Conservation (phyloP, 64 coral and sea anemone genomes). For the Stichodactyla helianthus region DNA sequence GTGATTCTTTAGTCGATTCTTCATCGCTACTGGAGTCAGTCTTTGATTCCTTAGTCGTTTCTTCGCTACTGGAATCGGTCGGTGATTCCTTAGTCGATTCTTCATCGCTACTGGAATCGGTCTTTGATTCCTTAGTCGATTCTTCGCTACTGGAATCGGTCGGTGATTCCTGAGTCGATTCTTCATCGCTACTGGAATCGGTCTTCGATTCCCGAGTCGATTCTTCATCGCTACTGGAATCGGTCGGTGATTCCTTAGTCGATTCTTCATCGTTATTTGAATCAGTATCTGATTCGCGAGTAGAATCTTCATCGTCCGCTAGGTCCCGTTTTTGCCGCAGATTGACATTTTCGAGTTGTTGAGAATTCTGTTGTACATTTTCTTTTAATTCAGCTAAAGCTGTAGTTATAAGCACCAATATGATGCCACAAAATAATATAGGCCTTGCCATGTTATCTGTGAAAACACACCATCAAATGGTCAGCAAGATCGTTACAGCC, state of each 20-base stretch:
- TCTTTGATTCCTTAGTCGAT: not conserved
- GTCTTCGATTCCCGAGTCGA: not conserved
- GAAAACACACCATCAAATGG: not conserved
- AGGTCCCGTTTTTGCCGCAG: not conserved
- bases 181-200: not conserved
- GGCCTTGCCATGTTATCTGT: not conserved
- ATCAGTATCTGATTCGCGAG: not conserved
- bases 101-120: not conserved
- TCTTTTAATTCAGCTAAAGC: constrained; percentile 21
- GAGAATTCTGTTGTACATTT: not conserved
- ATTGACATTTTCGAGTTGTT: constrained; percentile 7
- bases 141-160: not conserved
- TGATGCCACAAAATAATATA: constrained; percentile 17
- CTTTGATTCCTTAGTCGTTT: not conserved
- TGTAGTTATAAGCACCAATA: constrained; percentile 37
- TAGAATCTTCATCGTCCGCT: not conserved
- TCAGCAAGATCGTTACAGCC: no score
- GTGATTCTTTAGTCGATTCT: not conserved
- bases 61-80: not conserved
- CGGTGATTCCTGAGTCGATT: not conserved
- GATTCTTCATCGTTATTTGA: not conserved
- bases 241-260: not conserved
- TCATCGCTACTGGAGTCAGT: not conserved
- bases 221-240: not conserved
- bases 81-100: not conserved